These are phyloP conservation scores for Trichonephila clavipes DNA, from an alignment of 1,140 invertebrate species.

Conservation along the genomic window DNA sequence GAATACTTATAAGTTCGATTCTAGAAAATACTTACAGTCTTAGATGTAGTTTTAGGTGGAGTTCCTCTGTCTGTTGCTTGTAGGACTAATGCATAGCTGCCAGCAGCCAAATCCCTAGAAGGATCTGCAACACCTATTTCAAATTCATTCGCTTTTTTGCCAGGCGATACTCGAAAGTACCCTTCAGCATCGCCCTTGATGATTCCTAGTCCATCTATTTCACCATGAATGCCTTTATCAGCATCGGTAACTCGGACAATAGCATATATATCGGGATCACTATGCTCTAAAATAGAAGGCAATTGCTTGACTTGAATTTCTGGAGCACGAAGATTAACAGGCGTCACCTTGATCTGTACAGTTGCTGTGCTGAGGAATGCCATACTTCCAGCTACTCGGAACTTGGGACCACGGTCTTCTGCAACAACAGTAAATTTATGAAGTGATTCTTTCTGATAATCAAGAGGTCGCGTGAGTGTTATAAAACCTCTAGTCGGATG, in stretches of 20 bases:
- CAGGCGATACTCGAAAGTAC: constrained; percentile 87
- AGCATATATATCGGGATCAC: constrained; percentile 88
- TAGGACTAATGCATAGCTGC: constrained; percentile 65
- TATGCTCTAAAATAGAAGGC: constrained; percentile 60
- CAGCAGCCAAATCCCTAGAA: constrained; percentile 63
- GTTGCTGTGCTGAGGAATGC: constrained; percentile 83
- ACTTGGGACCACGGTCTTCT: constrained; percentile 89
- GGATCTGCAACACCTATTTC: constrained; percentile 79
- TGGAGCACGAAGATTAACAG: constrained; percentile 92
- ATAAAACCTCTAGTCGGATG: constrained; percentile 96
- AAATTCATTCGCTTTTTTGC: constrained; percentile 80
- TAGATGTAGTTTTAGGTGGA: constrained; percentile 69
- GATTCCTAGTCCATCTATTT: constrained; percentile 92
- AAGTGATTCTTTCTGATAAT: constrained; percentile 30
- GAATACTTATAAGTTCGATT: background rate
- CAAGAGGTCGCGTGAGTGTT: constrained; percentile 89
- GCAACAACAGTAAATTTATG: constrained; percentile 88
- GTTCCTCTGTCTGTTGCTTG: constrained; percentile 68
- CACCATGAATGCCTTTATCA: constrained; percentile 88
- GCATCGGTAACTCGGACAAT: constrained; percentile 91
- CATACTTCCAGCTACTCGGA: constrained; percentile 82
- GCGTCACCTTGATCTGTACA: constrained; percentile 89
- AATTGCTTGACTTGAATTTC: constrained; percentile 68
- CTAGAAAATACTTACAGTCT: constrained; percentile 48
- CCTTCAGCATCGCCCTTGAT: constrained; percentile 93